Base-by-base conservation (phyloP, 2,797 vertebrate species). In the Aulostomus chinensis region DNA sequence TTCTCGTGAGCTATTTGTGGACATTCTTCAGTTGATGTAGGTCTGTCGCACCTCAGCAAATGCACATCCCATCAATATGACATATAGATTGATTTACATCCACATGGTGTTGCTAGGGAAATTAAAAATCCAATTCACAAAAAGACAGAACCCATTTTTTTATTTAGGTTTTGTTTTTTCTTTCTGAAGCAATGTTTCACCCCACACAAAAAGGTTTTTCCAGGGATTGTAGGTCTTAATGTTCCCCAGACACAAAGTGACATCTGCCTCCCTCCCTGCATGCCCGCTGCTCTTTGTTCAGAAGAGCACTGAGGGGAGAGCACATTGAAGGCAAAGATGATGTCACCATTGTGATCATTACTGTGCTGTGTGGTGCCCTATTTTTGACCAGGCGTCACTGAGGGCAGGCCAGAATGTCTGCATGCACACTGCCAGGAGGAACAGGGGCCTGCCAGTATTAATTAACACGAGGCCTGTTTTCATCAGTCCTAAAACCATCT, bases 331-430 rank as follows among this genome's bases (percentile, higher is more conserved):
- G 78, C 80, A 78, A 58, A 58, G 78, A 86, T 91, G 88, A 89
- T 86, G 81, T 90, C 86, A 89, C 87, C 87, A 83, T 86, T 87
- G 82, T 88, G 86, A 87, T 88, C 73, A 87, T 86, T 84, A 81
- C 85, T 80, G 80, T 73, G 70, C 72, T 64, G 75, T 74, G 78
- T 58, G 77, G 73, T 91, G 91, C 85, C 88, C 89, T 91, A 90
- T 89, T 92, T 93, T 88, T 89, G 88, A 91, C 86, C 89, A 84
- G 83, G 85, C 81, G 68, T 87, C 83, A 88, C 78, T 48, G 78
- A 88, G 81, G 80, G 83, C 72, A 86, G 80, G 74, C 83, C 81
- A 71, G 59, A 75, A 84, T 80, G 81, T 85, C 84, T 86, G 85
- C 81, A 73, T 78, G 73, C 72, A 51, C 57, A 60, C 68, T 58